Conservation (phyloP, 2,888 invertebrate species). For the Spatulosminthurus flaviceps region DNA sequence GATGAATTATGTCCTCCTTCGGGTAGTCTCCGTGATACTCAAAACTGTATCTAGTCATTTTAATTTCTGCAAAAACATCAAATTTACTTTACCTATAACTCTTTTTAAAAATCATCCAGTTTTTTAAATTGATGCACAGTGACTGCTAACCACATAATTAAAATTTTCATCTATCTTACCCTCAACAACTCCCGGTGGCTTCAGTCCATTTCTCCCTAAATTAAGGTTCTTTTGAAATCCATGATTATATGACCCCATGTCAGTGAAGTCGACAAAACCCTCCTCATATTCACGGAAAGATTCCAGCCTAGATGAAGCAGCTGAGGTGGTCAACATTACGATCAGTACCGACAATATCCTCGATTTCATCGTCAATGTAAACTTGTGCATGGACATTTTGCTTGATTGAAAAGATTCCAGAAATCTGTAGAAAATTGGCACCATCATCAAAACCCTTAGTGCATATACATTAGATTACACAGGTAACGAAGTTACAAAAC, state of each 20-base stretch:
- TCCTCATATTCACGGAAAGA: slow-evolving; percentile 18
- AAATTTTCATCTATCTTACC: slow-evolving; percentile 21
- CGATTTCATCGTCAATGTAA: background rate
- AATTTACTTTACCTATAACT: slow-evolving; percentile 18
- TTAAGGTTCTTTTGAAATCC: slow-evolving; percentile 53
- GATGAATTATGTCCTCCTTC: background rate
- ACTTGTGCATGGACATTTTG: too few relatives aligned
- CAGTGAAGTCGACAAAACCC: slow-evolving; percentile 57
- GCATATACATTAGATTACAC: too few relatives aligned
- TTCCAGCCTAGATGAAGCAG: background rate
- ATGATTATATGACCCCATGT: slow-evolving; percentile 62
- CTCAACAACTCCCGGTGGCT: slow-evolving; percentile 27
- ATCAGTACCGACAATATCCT: background rate
- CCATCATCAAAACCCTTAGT: too few relatives aligned
- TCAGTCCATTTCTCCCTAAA: slow-evolving; percentile 10
- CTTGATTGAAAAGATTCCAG: too few relatives aligned
- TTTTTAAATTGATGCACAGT: too few relatives aligned
- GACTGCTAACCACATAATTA: slow-evolving; percentile 7
- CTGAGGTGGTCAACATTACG: background rate
- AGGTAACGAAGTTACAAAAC: too few relatives aligned
- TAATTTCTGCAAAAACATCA: slow-evolving; percentile 9
- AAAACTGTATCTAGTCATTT: slow-evolving; percentile 32
- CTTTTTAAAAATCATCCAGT: background rate
- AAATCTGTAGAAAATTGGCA: too few relatives aligned
- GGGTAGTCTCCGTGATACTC: background rate